Base-by-base conservation (phyloP, 2,797 vertebrate species). In the Halcyon chelicuti region DNA sequence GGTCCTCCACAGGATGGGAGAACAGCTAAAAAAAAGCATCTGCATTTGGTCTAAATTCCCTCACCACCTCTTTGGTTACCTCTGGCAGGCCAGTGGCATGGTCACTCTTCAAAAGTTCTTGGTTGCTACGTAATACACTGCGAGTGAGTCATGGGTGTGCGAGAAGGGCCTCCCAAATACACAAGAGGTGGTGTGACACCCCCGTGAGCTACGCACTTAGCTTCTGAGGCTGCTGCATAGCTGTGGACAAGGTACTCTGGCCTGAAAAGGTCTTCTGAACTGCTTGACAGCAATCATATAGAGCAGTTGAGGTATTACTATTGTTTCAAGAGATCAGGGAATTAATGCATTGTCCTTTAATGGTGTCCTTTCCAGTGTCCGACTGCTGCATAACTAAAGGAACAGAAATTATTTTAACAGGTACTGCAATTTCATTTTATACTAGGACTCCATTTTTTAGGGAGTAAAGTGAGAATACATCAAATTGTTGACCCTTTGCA, bases 401-500 rank as follows among this genome's bases (percentile, higher is more conserved):
- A 92, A 90, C 13, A 89, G 63, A 93, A 94, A 91, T 74, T 76
- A 77, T 83, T 89, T 89, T 84, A 74, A 54, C 70, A 95, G 71
- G 84, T 82, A 74, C 29, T 29, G 3, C 54, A 67, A 61, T 60
- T 79, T 26, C 7, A 67, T 96, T 96, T 90, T 70, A 47, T 92
- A 82, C 5, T 21, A 63, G 57, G 52, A 92, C 93, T 92, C 57
- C 31, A 65, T 79, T 93, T 92, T 79, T 77, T 63, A 92, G 63
- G 39, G 33, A 94, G 28, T 74, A 90, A 67, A 86, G 81, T 72
- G 75, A 86, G 57, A 88, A 87, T 90, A 68, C 86, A 92, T 89
- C 74, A 89, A 84, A 95, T 82, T 80, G 88, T 91, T 95, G 94
- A 91, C 33, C 60, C 81, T 54, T 88, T 51, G 26, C 81, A 93